These are phyloP conservation scores for Drosophila mayaguana DNA, from an alignment of 2,888 invertebrate species.

Conservation along the genomic window DNA sequence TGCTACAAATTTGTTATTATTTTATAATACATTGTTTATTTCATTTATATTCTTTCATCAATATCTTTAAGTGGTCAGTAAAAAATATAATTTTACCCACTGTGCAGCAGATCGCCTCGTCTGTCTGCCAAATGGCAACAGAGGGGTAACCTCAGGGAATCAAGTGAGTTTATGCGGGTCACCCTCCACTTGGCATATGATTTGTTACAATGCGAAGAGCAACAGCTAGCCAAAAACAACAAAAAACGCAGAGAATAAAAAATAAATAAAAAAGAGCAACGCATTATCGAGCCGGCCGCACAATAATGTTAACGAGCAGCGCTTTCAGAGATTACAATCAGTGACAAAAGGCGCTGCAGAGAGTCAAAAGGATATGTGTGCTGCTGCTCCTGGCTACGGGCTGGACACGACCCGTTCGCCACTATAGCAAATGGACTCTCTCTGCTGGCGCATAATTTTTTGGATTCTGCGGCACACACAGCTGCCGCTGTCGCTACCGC, in stretches of 20 bases:
- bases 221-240: constrained; percentile 46
- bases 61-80: not conserved
- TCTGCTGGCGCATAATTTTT: constrained; percentile 48
- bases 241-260: constrained; percentile 34
- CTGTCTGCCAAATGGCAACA: constrained; percentile 61
- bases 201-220: constrained; percentile 48
- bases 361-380: constrained; percentile 52
- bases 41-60: not conserved
- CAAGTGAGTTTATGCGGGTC: constrained; percentile 66
- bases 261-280: constrained; percentile 59
- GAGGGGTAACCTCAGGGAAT: constrained; percentile 46
- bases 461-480: constrained; percentile 33
- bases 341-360: constrained; percentile 74
- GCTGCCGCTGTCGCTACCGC: constrained; percentile 7
- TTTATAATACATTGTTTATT: not conserved
- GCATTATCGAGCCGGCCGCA: constrained; percentile 54
- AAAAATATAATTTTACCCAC: constrained; percentile 24
- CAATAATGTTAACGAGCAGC: constrained; percentile 79
- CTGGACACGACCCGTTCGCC: constrained; percentile 25
- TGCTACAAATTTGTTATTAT: not conserved
- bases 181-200: constrained; percentile 55
- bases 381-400: constrained; percentile 30
- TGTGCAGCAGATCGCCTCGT: constrained; percentile 24
- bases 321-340: constrained; percentile 71
- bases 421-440: constrained; percentile 44